phyloP scores from a whole-genome alignment of 2,888 invertebrate genomes.

The Protophormia terraenovae region DNA sequence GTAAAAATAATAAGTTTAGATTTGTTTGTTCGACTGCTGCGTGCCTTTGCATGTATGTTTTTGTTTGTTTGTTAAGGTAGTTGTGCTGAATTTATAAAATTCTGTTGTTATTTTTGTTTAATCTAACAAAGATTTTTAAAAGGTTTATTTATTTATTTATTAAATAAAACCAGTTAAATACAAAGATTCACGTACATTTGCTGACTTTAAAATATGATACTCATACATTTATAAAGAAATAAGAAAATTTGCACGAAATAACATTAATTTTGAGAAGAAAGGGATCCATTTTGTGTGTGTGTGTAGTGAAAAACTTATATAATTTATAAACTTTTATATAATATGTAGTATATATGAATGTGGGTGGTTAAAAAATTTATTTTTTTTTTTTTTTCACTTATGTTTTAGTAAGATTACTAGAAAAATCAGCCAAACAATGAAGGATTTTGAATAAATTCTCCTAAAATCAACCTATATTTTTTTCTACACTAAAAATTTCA shows the following conservation, averaged over 20 bases:
- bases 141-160: conserved; percentile 28
- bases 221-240: background rate
- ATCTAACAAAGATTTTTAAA: conserved; percentile 8
- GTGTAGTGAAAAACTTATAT: no score
- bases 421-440: no score
- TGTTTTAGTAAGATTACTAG: no score
- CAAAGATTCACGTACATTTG: conserved; percentile 14
- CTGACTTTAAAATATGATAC: conserved; percentile 41
- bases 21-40: background rate
- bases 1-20: conserved; percentile 46
- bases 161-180: conserved; percentile 17
- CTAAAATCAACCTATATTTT: no score
- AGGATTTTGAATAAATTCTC: no score
- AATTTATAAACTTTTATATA: background rate
- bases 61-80: conserved; percentile 3
- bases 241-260: background rate
- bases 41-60: background rate
- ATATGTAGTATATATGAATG: no score
- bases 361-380: background rate
- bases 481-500: no score
- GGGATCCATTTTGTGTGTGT: background rate
- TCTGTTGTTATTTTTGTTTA: background rate
- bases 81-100: conserved; percentile 18
- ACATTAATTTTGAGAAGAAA: background rate
- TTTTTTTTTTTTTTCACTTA: background rate